phyloP scores from a whole-genome alignment of 2,113 vertebrate species.

The Hystrix brachyura region DNA sequence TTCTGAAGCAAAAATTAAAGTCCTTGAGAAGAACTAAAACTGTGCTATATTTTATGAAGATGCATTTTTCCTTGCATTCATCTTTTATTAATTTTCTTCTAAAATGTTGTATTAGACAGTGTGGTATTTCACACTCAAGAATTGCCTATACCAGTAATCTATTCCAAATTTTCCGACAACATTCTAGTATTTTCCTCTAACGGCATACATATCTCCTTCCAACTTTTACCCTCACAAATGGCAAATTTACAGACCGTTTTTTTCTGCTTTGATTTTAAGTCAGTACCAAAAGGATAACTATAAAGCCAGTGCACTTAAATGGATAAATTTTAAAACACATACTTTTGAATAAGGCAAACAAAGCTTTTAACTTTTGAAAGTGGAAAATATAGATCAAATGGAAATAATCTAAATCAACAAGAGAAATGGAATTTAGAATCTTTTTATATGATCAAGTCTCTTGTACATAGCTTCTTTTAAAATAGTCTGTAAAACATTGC shows the following conservation, averaged over 20 bases:
- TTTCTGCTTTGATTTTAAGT: slow-evolving; percentile 61
- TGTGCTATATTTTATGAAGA: slow-evolving; percentile 51
- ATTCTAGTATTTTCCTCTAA: slow-evolving; percentile 57
- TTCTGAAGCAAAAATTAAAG: slow-evolving; percentile 62
- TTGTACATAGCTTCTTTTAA: slow-evolving; percentile 64
- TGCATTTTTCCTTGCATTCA: slow-evolving; percentile 58
- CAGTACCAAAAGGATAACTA: slow-evolving; percentile 51
- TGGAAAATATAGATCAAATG: slow-evolving; percentile 61
- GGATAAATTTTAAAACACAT: slow-evolving; percentile 57
- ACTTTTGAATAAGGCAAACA: slow-evolving; percentile 56
- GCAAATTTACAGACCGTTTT: slow-evolving; percentile 38
- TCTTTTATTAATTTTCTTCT: slow-evolving; percentile 77
- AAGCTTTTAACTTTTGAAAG: slow-evolving; percentile 62
- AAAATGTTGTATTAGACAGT: slow-evolving; percentile 63
- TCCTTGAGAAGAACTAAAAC: slow-evolving; percentile 66
- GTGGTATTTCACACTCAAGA: slow-evolving; percentile 73
- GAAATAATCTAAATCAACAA: slow-evolving; percentile 71
- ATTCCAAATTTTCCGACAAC: slow-evolving; percentile 58
- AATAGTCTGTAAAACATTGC: slow-evolving; percentile 77
- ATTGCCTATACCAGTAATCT: slow-evolving; percentile 45
- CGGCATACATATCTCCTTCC: slow-evolving; percentile 58
- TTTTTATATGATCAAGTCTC: slow-evolving; percentile 72
- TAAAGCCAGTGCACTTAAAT: slow-evolving; percentile 62
- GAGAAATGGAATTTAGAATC: slow-evolving; percentile 63
- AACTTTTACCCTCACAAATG: slow-evolving; percentile 44